Evolutionary conservation across 2,113 vertebrate species (phyloP).

Genomic region (Halcyon malimbica): DNA sequence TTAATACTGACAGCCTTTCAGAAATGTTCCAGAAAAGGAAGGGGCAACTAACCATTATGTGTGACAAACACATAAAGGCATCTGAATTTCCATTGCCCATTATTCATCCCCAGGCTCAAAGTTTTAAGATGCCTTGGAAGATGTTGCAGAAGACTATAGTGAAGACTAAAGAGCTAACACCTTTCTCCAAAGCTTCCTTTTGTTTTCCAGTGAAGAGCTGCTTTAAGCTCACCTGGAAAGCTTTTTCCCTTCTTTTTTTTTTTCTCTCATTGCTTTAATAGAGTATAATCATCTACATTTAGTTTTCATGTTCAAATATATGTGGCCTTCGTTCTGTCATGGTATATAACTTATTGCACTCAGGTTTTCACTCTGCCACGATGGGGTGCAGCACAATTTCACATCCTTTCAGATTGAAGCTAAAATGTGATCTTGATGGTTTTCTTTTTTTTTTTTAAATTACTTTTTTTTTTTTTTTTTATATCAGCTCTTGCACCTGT

Average conservation of each 20-base stretch:
- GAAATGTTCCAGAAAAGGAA: conserved; percentile 72
- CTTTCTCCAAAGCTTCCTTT: not conserved
- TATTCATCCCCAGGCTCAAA: not conserved
- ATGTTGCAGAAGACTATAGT: not conserved
- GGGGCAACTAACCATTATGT: conserved; percentile 5
- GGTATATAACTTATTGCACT: not conserved
- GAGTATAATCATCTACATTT: not conserved
- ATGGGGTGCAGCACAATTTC: not conserved
- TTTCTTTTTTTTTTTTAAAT: too few relatives aligned
- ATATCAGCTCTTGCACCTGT: not conserved
- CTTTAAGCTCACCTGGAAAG: not conserved
- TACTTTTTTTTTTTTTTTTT: not conserved
- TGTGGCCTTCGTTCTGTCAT: not conserved
- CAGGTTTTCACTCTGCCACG: not conserved
- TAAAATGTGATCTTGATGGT: not conserved
- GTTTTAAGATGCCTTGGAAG: conserved; percentile 1
- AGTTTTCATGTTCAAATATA: not conserved
- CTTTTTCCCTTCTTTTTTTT: not conserved
- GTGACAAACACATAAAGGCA: conserved; percentile 58
- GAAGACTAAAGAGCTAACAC: not conserved
- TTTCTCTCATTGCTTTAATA: not conserved
- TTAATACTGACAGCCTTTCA: conserved; percentile 38
- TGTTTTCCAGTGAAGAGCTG: not conserved
- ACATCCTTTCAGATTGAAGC: not conserved
- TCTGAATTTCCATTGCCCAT: conserved; percentile 26